Conservation (phyloP, 1,140 invertebrate genomes). For the Eubasilissa regina region DNA sequence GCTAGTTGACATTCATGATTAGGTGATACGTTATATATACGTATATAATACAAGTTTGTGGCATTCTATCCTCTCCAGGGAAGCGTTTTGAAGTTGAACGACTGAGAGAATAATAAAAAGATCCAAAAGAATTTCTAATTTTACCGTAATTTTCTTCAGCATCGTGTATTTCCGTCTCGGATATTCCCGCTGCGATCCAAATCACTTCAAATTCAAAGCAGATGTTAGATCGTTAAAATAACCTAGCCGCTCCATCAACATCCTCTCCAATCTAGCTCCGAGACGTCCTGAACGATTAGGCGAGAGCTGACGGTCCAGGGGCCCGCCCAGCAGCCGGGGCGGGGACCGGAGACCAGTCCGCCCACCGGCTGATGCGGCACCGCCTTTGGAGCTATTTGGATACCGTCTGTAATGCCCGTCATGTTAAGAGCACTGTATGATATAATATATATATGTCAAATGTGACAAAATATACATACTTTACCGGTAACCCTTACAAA, state of each 20-base stretch:
- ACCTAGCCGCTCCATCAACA: conserved; percentile 16
- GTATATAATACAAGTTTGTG: too few relatives aligned
- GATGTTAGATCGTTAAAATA: conserved; percentile 40
- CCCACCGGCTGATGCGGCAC: neutral
- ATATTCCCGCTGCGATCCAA: neutral
- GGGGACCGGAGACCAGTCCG: neutral
- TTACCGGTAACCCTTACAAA: too few relatives aligned
- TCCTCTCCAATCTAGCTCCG: conserved; percentile 15
- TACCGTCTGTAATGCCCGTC: neutral
- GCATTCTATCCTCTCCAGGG: too few relatives aligned
- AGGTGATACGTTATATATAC: too few relatives aligned
- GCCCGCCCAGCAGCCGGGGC: neutral
- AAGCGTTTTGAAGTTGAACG: too few relatives aligned
- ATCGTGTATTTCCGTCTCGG: neutral
- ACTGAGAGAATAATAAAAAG: too few relatives aligned
- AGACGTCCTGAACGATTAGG: conserved; percentile 10
- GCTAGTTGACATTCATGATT: too few relatives aligned
- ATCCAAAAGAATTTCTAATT: neutral
- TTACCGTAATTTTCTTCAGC: neutral
- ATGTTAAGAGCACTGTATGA: too few relatives aligned
- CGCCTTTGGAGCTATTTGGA: neutral
- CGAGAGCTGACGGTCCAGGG: neutral
- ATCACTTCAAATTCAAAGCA: neutral
- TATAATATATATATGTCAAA: too few relatives aligned
- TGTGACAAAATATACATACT: too few relatives aligned